phyloP scores from a whole-genome alignment of 2,888 invertebrate species.

The Cheilosia pagana region DNA sequence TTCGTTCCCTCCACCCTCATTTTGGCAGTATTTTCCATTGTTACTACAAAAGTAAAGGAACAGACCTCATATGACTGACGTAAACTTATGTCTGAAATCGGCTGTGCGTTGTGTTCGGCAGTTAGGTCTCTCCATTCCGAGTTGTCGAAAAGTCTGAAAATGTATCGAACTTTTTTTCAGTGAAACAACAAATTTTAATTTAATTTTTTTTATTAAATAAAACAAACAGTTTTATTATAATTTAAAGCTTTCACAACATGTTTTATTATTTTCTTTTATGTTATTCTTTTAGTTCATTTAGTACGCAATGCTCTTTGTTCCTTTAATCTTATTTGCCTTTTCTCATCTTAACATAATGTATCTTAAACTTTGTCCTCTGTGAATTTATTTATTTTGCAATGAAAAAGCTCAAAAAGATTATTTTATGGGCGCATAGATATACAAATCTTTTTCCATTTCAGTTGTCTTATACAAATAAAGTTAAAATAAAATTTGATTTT shows the following conservation, averaged over 20 bases:
- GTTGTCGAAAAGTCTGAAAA: too few species aligned
- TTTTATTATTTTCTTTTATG: conserved; percentile 62
- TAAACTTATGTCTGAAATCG: too few species aligned
- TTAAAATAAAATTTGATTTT: conserved; percentile 13
- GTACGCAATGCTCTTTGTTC: conserved; percentile 14
- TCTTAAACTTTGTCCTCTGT: conserved; percentile 16
- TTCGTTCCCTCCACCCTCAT: too few species aligned
- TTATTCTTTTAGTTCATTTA: conserved; percentile 44
- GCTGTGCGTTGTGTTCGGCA: too few species aligned
- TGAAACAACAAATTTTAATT: conserved; percentile 16
- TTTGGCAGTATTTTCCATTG: too few species aligned
- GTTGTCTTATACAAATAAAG: conserved; percentile 48
- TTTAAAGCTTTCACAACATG: conserved; percentile 76
- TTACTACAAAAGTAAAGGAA: too few species aligned
- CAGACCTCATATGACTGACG: too few species aligned
- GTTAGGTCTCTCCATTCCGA: too few species aligned
- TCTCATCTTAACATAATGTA: conserved; percentile 22
- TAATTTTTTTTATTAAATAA: conserved; percentile 64
- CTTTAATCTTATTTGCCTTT: conserved; percentile 16
- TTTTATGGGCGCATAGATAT: conserved; percentile 58
- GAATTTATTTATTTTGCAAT: conserved; percentile 63
- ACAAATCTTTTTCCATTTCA: conserved; percentile 27
- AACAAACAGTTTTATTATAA: conserved; percentile 71
- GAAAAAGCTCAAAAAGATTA: conserved; percentile 71
- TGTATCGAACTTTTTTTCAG: too few species aligned